Conservation (phyloP, 2,888 invertebrate species). For the Acrobasis suavella region DNA sequence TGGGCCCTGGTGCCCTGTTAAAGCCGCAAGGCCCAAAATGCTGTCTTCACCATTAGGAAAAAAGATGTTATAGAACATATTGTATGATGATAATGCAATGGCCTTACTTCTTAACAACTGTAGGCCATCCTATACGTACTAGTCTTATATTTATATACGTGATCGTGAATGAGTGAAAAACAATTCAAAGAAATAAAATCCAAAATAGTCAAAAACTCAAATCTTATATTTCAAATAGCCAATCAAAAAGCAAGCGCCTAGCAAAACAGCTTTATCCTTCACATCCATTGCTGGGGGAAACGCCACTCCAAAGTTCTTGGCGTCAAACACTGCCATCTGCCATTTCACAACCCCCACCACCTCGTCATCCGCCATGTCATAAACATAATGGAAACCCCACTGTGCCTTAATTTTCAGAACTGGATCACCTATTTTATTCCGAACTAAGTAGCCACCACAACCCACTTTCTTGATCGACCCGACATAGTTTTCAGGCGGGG, state of each 20-base stretch:
- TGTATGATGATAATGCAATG: no score
- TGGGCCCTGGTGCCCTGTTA: no score
- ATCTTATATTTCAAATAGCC: slow-evolving; percentile 42
- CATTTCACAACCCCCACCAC: slow-evolving; percentile 48
- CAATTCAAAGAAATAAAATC: not conserved
- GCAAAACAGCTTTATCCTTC: slow-evolving; percentile 47
- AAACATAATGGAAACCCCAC: slow-evolving; percentile 34
- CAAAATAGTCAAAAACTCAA: not conserved
- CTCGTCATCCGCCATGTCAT: slow-evolving; percentile 37
- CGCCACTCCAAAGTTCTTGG: slow-evolving; percentile 43
- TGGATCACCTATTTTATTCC: slow-evolving; percentile 37
- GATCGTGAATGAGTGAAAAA: no score
- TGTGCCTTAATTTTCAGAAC: slow-evolving; percentile 43
- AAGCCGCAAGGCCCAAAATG: no score
- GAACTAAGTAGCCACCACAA: slow-evolving; percentile 40
- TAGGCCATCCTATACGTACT: no score
- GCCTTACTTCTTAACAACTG: no score
- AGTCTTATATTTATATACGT: no score
- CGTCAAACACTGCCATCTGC: slow-evolving; percentile 27
- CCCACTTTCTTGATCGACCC: slow-evolving; percentile 46
- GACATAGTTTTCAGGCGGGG: slow-evolving; percentile 55
- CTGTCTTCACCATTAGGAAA: no score
- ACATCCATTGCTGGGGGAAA: slow-evolving; percentile 50
- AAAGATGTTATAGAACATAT: no score
- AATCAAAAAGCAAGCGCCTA: slow-evolving; percentile 58